Evolutionary conservation across 2,888 invertebrate species (phyloP), one percentile per base, ranked within the genome.

Genomic region (Ichneumon xanthorius): DNA sequence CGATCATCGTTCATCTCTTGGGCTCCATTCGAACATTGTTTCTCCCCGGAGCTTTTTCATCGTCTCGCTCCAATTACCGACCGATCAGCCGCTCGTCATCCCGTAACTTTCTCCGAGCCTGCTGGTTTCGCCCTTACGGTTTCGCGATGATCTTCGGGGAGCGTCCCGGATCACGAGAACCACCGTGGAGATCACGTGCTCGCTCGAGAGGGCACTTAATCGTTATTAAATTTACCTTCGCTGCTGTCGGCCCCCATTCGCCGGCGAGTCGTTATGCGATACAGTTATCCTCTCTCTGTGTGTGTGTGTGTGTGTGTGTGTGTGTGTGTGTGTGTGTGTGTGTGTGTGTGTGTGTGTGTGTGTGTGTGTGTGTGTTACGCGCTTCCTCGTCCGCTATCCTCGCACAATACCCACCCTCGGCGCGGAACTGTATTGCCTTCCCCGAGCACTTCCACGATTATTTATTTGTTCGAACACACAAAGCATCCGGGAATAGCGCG

Each of bases 161-260:
- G 4, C 16, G 6, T 16, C 61, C 2, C 61, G 33, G 30, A 30
- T 26, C 30, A 6, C 53, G 22, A 67, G 53, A 55, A 22, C 37
- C 26, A 33, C 40, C 61, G 48, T 45, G 61, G 7, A 16, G 16
- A 63, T 63, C 61, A 63, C 50, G 48, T 33, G 26, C 63, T 16
- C 63, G n/a, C 33, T 16, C 48, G 30, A 16, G 14, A 33, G 61
- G 61, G 75, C 75, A 76, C 67, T 77, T 77, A 67, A 77, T 67
- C 77, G 67, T 77, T 77, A 77, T 67, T 77, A 67, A 77, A 55
- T 77, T 65, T 50, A 37, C 50, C 65, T 76, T 37, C 50, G 50
- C 53, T 33, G 22, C 67, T 14, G 37, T 50, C 65, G 14, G 61
- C 53, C 11, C 22, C 9, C 67, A 14, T 14, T 22, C 45, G 16